Conservation (phyloP, 2,113 vertebrate species). For the Gymnorhina tibicen region DNA sequence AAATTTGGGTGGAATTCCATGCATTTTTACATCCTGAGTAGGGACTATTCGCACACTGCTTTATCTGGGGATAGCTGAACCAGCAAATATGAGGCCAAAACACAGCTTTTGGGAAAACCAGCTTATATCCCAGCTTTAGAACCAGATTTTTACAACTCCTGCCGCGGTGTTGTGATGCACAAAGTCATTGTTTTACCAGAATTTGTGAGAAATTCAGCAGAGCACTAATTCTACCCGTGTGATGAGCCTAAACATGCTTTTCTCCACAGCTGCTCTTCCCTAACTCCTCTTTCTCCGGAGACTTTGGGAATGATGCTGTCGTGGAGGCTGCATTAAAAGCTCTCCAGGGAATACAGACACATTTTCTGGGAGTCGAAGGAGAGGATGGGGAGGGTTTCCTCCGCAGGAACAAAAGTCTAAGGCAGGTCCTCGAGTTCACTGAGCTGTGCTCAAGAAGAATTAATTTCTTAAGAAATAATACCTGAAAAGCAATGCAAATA, state of each 20-base stretch:
- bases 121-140: not conserved
- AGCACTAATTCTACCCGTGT: not conserved
- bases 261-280: not conserved
- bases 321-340: not conserved
- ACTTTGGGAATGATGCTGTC: not conserved
- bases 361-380: not conserved
- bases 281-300: not conserved
- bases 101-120: not conserved
- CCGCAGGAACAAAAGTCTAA: not conserved
- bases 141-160: not conserved
- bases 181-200: not conserved
- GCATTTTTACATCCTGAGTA: not conserved
- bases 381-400: not conserved
- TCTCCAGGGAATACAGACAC: not conserved
- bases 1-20: not conserved
- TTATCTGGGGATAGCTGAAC: not conserved
- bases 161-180: not conserved
- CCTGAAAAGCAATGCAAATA: not conserved
- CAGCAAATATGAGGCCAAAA: not conserved
- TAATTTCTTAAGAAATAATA: not conserved
- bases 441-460: not conserved
- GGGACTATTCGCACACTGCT: not conserved
- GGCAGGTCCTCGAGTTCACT: not conserved
- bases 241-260: not conserved
- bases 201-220: not conserved